Conservation (phyloP, 2,113 vertebrate species). For the Onychostruthus taczanowskii region DNA sequence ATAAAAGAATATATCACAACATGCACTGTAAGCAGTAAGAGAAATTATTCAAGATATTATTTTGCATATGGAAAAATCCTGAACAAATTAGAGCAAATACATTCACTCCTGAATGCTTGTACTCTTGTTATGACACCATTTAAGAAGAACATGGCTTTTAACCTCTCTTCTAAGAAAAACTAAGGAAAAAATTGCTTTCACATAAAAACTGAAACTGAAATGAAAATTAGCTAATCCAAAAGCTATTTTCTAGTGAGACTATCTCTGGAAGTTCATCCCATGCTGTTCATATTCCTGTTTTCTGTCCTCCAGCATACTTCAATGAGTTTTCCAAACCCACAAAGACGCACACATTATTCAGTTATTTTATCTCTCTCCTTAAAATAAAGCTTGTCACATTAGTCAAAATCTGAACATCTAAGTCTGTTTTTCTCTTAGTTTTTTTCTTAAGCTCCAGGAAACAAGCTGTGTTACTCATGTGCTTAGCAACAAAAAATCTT, state of each 20-base stretch:
- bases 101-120: neutral
- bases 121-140: neutral
- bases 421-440: neutral
- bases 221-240: neutral
- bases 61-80: neutral
- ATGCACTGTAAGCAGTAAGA: neutral
- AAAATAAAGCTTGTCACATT: neutral
- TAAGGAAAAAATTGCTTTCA: neutral
- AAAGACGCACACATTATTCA: neutral
- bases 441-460: neutral
- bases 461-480: neutral
- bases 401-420: neutral
- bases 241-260: neutral
- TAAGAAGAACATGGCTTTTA: neutral
- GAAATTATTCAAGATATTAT: neutral
- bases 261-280: neutral
- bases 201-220: constrained; percentile 9
- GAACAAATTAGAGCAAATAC: neutral
- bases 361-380: neutral
- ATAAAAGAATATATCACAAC: neutral
- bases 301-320: neutral
- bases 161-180: neutral
- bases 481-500: neutral
- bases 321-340: neutral
- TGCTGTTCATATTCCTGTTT: neutral